Evolutionary conservation across 2,797 vertebrate species (phyloP).

Genomic region (Zenarchopterus dispar): DNA sequence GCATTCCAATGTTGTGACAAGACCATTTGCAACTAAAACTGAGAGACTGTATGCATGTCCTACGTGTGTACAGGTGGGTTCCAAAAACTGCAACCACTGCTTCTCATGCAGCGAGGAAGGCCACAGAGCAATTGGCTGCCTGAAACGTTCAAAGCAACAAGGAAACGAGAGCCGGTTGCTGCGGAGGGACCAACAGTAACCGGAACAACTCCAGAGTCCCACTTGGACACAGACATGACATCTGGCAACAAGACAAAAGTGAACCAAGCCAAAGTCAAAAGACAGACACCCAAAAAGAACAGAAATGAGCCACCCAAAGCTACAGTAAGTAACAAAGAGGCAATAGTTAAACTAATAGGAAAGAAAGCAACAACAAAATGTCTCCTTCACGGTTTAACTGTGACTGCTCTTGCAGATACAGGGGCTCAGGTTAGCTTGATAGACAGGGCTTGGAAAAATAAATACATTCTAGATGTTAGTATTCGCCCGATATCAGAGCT

Average conservation of each 20-base stretch:
- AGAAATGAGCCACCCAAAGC: background rate
- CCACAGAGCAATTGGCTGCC: background rate
- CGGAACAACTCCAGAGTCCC: background rate
- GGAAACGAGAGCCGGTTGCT: slow-evolving; percentile 5
- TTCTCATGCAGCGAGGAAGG: background rate
- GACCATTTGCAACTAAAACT: too few relatives aligned
- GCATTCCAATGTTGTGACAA: too few relatives aligned
- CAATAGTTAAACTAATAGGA: background rate
- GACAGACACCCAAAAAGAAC: background rate
- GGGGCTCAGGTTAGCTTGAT: background rate
- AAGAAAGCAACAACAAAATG: slow-evolving; percentile 1
- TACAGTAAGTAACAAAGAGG: background rate
- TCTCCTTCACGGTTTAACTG: background rate
- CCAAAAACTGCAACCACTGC: background rate
- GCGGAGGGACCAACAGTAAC: background rate
- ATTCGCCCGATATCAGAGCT: background rate
- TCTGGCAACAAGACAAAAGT: background rate
- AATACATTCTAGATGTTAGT: background rate
- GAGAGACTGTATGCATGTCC: background rate
- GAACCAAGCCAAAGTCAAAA: background rate
- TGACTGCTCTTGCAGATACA: background rate
- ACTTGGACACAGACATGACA: background rate
- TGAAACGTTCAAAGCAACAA: background rate
- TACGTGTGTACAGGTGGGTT: background rate
- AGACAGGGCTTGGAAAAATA: slow-evolving; percentile 5